Evolutionary conservation across 2,888 invertebrate genomes (phyloP).

Genomic region (Margaritifera margaritifera): DNA sequence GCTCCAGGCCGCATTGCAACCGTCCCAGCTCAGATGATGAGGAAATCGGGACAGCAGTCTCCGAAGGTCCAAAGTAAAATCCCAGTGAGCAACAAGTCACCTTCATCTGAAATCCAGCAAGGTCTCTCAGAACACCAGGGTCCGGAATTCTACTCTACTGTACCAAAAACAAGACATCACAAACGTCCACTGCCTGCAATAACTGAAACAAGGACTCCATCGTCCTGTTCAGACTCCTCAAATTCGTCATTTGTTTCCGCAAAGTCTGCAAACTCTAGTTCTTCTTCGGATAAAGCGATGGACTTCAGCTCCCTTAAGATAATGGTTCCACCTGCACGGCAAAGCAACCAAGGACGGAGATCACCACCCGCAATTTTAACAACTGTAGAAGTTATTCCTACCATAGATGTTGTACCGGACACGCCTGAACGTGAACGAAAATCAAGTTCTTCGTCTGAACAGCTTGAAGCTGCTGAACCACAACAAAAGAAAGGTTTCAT

Average conservation of each 20-base stretch:
- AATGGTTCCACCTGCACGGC: constrained; percentile 29
- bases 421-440: constrained; percentile 20
- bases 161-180: constrained; percentile 29
- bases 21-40: constrained; percentile 49
- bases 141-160: constrained; percentile 37
- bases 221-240: constrained; percentile 24
- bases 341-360: constrained; percentile 11
- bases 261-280: constrained; percentile 21
- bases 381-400: constrained; percentile 22
- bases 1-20: constrained; percentile 64
- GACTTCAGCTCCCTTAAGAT: constrained; percentile 44
- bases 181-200: constrained; percentile 33
- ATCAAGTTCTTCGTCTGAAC: constrained; percentile 37
- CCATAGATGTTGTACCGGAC: constrained; percentile 19
- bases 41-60: constrained; percentile 19
- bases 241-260: constrained; percentile 20
- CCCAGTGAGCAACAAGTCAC: constrained; percentile 18
- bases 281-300: constrained; percentile 33
- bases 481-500: constrained; percentile 55
- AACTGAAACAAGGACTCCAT: constrained; percentile 27
- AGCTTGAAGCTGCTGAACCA: constrained; percentile 43
- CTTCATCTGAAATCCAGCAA: constrained; percentile 17
- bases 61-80: constrained; percentile 11
- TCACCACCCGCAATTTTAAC: constrained; percentile 11
- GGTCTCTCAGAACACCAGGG: constrained; percentile 7